Conservation (phyloP, 2,113 vertebrate species). For the Pelodiscus sinensis region DNA sequence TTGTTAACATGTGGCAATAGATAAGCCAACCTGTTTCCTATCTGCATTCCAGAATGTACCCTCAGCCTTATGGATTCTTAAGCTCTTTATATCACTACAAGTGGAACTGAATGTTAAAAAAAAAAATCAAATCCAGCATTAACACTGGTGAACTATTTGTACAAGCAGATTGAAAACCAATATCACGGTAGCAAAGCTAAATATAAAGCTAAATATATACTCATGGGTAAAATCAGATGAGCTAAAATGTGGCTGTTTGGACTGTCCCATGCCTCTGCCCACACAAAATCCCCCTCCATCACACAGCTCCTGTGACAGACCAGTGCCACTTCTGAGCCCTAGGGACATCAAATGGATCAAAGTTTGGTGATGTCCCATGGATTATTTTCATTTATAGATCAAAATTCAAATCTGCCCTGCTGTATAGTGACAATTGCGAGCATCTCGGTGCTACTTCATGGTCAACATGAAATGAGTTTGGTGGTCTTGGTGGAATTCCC, state of each 20-base stretch:
- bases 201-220: not conserved
- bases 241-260: not conserved
- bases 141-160: not conserved
- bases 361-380: not conserved
- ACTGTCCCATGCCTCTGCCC: fast-evolving
- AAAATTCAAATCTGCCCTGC: not conserved
- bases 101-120: not conserved
- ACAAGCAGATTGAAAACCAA: not conserved
- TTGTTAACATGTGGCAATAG: not conserved
- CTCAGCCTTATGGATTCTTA: not conserved
- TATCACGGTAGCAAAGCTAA: not conserved
- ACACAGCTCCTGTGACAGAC: not conserved
- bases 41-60: not conserved
- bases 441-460: fast-evolving
- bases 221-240: not conserved
- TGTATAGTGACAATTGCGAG: not conserved
- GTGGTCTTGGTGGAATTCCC: not conserved
- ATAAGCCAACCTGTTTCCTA: not conserved
- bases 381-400: not conserved
- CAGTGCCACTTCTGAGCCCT: not conserved
- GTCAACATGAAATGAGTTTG: fast-evolving
- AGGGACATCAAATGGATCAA: not conserved
- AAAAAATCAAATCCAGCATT: not conserved
- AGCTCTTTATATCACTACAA: not conserved
- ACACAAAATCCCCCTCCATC: not conserved